These are phyloP conservation scores for Sitta carolinensis DNA, from an alignment of 2,797 vertebrate genomes.

Conservation along the genomic window DNA sequence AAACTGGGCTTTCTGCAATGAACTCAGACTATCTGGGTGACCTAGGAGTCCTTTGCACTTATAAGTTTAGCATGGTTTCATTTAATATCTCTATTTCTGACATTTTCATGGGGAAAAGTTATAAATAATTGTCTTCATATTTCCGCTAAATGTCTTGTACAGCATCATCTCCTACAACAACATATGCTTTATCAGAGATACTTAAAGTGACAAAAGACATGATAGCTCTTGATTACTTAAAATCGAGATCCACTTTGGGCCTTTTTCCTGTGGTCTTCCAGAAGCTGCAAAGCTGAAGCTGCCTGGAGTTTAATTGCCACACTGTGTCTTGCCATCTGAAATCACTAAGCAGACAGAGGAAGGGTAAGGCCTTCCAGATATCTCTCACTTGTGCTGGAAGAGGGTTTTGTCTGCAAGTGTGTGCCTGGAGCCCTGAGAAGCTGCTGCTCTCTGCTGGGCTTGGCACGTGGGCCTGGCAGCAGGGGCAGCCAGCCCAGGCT, in stretches of 20 bases:
- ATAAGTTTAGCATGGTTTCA: neutral
- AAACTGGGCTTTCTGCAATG: neutral
- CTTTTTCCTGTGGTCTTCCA: neutral
- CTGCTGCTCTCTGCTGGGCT: neutral
- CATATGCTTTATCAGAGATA: neutral
- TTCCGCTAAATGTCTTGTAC: neutral
- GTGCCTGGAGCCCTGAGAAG: neutral
- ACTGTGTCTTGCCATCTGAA: neutral
- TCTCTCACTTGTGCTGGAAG: neutral
- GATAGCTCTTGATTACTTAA: neutral
- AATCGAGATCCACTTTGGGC: neutral
- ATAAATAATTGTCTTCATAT: neutral
- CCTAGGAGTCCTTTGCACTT: neutral
- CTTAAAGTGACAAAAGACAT: neutral
- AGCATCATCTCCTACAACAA: neutral
- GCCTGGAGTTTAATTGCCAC: neutral
- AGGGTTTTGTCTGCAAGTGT: neutral
- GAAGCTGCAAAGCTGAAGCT: neutral
- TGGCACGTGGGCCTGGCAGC: accelerated
- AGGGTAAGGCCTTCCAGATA: neutral
- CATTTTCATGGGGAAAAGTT: neutral
- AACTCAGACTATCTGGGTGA: neutral
- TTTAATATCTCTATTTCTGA: neutral
- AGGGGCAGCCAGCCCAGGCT: neutral
- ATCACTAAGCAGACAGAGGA: neutral